Evolutionary conservation across 2,113 vertebrate species (phyloP), one percentile per base, ranked within the genome.

Genomic region (Tragulus kanchil): DNA sequence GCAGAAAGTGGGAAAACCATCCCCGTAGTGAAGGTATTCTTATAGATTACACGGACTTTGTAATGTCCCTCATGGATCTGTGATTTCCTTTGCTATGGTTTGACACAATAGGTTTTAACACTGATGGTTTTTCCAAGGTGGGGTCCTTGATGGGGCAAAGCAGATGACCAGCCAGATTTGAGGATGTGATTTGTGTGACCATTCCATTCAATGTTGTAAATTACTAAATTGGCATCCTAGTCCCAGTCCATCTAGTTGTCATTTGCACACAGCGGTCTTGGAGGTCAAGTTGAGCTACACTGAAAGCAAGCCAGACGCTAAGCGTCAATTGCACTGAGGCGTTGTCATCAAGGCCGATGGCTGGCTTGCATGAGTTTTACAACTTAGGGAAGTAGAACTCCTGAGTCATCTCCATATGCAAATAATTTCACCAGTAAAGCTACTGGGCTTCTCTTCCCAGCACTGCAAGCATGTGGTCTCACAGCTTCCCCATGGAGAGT

Each of bases 351-450:
- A 0, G 9, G 15, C 48, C 6, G 14, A 54, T 73, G 31, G 14
- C 56, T 11, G 4, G n/a, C 16, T 85, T 71, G 8, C 7, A 65
- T 36, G 13, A 87, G 54, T 10, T 93, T 90, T 65, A 12, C 23
- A 58, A 54, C 42, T 48, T 15, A 75, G 90, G 77, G 81, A 97
- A 94, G 52, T 84, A 83, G 84, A 95, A 82, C 84, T 89, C 81
- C 78, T 90, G 62, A 94, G 83, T 96, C 77, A 90, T 52, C 54
- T 45, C 65, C 23, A 31, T 82, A 98, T 97, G 97, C 95, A 98
- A 97, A 98, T 93, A 26, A 97, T 95, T 98, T 98, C 94, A 87
- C 62, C 62, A 93, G 96, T 92, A 96, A 96, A 19, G 11, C 48
- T 83, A 15, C 59, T 8, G 52, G 67, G 1, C 75, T 90, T 95